phyloP scores from a whole-genome alignment of 1,140 invertebrate species.

The Ephestia elutella region DNA sequence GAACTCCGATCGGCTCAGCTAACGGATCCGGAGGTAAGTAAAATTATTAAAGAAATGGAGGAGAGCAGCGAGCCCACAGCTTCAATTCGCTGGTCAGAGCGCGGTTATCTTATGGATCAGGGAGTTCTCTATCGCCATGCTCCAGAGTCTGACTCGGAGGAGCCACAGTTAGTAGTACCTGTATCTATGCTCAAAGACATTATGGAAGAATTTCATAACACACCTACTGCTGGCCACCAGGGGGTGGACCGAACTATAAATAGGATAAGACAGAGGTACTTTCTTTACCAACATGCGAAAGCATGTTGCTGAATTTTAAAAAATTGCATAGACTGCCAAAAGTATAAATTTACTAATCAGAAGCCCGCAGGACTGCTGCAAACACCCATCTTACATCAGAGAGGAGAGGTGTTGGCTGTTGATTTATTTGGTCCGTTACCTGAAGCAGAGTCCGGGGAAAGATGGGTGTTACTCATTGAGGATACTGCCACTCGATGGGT shows the following conservation, averaged over 20 bases:
- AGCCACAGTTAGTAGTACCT: conserved; percentile 10
- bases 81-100: neutral
- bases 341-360: conserved; percentile 16
- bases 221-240: conserved; percentile 36
- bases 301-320: conserved; percentile 9
- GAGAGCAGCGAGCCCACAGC: no score
- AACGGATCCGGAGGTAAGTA: neutral
- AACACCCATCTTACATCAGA: conserved; percentile 5
- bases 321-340: conserved; percentile 17
- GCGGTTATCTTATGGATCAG: no score
- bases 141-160: neutral
- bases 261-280: conserved; percentile 21
- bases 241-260: conserved; percentile 31
- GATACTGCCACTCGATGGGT: conserved; percentile 14
- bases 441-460: neutral
- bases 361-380: conserved; percentile 17
- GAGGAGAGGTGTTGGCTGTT: conserved; percentile 13
- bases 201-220: conserved; percentile 30
- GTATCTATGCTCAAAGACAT: conserved; percentile 8
- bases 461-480: conserved; percentile 14
- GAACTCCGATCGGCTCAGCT: neutral
- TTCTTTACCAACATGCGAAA: conserved; percentile 16
- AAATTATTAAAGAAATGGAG: no score
- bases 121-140: conserved; percentile 6
- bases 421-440: conserved; percentile 19